Evolutionary conservation across 1,140 invertebrate genomes (phyloP).

Genomic region (Aphelenchoides besseyi): DNA sequence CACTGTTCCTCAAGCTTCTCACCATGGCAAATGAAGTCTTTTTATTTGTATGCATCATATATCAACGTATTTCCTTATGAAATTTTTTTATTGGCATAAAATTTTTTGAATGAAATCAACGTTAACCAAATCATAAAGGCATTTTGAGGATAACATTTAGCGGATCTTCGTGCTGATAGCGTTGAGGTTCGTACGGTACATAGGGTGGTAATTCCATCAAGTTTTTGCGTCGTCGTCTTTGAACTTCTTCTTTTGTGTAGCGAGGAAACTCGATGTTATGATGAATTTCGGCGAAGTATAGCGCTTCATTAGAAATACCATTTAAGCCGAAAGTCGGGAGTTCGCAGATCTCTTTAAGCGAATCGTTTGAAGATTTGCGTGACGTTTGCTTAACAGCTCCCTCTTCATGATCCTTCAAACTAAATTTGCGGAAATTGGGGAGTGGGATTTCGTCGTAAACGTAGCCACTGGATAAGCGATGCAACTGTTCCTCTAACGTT

Average conservation of each 20-base stretch:
- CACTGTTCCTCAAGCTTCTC: neutral
- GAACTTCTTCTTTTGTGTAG: neutral
- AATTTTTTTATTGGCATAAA: no score
- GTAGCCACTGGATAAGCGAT: neutral
- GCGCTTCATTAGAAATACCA: neutral
- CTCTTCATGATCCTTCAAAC: slow-evolving; percentile 7
- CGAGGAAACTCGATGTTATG: neutral
- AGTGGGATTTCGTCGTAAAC: slow-evolving; percentile 5
- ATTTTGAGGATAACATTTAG: neutral
- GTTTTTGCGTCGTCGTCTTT: neutral
- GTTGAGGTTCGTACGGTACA: neutral
- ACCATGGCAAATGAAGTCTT: neutral
- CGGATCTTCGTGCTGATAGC: slow-evolving; percentile 1
- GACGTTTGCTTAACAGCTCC: neutral
- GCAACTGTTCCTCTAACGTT: neutral
- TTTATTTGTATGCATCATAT: no score
- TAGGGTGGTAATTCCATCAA: neutral
- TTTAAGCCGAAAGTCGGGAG: neutral
- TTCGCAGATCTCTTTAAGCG: neutral
- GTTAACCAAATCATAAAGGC: no score
- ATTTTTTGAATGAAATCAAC: no score
- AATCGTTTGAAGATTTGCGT: neutral
- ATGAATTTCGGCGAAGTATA: neutral
- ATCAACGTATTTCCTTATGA: no score
- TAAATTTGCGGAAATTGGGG: neutral